Evolutionary conservation across 2,888 invertebrate genomes (phyloP).

Genomic region (Busseola fusca): DNA sequence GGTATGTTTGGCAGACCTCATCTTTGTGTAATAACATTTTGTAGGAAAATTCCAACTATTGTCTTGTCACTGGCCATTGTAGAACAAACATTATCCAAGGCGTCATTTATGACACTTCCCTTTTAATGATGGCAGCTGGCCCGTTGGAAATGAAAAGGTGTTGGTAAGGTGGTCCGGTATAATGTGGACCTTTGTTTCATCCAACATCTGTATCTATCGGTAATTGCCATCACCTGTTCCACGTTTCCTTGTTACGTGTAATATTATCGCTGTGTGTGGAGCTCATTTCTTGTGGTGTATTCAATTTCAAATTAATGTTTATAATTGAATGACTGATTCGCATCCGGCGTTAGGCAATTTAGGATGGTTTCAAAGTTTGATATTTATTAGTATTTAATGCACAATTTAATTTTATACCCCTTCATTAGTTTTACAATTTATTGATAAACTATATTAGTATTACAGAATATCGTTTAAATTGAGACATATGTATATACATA

Average conservation of each 20-base stretch:
- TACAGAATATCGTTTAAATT: conserved; percentile 25
- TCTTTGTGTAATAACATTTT: conserved; percentile 66
- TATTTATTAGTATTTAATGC: conserved; percentile 36
- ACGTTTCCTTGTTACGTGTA: conserved; percentile 67
- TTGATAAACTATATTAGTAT: conserved; percentile 23
- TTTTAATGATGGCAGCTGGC: conserved; percentile 80
- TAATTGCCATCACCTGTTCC: conserved; percentile 81
- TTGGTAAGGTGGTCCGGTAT: conserved; percentile 64
- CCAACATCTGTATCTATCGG: conserved; percentile 70
- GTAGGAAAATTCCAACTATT: conserved; percentile 64
- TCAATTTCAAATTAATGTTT: conserved; percentile 47
- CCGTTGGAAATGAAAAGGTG: conserved; percentile 63
- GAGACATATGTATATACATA: no score
- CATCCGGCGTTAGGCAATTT: conserved; percentile 44
- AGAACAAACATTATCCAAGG: conserved; percentile 74
- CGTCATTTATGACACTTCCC: conserved; percentile 82
- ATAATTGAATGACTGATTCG: conserved; percentile 58
- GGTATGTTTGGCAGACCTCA: conserved; percentile 63
- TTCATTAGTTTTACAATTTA: conserved; percentile 39
- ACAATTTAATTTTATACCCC: conserved; percentile 25
- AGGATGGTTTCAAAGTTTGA: conserved; percentile 7
- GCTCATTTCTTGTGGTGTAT: conserved; percentile 58
- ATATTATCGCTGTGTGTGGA: conserved; percentile 54
- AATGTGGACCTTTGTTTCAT: conserved; percentile 63
- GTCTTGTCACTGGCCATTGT: conserved; percentile 74